Evolutionary conservation across 1,140 invertebrate genomes (phyloP).

Genomic region (Drosophila azteca): DNA sequence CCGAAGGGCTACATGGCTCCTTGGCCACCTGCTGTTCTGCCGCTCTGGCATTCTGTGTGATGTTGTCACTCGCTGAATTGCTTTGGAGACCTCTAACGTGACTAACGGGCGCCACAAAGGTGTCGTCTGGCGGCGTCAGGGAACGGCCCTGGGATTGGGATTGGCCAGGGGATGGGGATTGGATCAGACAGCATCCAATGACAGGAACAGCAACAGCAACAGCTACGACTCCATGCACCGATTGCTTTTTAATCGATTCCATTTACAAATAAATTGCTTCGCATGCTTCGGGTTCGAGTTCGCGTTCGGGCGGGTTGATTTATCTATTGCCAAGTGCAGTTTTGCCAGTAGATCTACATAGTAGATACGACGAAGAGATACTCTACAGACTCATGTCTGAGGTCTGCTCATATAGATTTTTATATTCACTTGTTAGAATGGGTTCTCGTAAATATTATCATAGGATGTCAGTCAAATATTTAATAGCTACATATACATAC

Average conservation of each 20-base stretch:
- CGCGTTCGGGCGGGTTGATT: conserved; percentile 48
- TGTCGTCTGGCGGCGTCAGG: conserved; percentile 63
- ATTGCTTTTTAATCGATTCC: conserved; percentile 84
- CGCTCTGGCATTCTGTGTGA: conserved; percentile 26
- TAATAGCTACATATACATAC: too few relatives aligned
- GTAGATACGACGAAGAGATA: neutral
- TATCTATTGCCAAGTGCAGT: conserved; percentile 59
- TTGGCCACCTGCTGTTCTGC: conserved; percentile 49
- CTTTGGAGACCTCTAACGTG: conserved; percentile 70
- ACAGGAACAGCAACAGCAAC: conserved; percentile 23
- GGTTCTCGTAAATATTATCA: too few relatives aligned
- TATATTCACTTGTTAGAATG: too few relatives aligned
- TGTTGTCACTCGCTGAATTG: conserved; percentile 77
- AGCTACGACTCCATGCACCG: conserved; percentile 52
- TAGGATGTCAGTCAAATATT: too few relatives aligned
- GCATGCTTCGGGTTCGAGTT: conserved; percentile 9
- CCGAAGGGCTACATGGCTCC: neutral
- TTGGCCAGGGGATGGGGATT: conserved; percentile 6
- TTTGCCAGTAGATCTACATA: neutral
- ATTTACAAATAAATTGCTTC: conserved; percentile 84
- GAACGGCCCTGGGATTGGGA: conserved; percentile 3
- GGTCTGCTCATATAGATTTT: too few relatives aligned
- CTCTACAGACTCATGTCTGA: neutral
- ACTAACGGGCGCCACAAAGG: conserved; percentile 78
- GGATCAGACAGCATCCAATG: conserved; percentile 37